Evolutionary conservation across 2,113 vertebrate species (phyloP), one percentile per base, ranked within the genome.

Genomic region (Lophius piscatorius): DNA sequence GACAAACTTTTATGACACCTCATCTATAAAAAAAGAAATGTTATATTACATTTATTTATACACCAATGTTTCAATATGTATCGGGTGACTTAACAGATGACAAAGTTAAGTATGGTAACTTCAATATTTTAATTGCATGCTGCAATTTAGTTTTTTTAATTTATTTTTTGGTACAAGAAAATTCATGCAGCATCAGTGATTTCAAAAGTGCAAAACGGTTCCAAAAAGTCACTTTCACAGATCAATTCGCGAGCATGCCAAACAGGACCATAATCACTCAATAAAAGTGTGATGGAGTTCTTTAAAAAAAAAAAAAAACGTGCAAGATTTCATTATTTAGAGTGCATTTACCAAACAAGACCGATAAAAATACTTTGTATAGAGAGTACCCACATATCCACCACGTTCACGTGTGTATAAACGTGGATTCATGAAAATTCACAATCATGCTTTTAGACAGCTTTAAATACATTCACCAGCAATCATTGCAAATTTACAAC

Each of bases 171-270:
- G 72, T 91, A 91, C 90, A 90, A 91, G 18, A 92, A 82, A 87
- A 65, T 75, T 76, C 90, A 91, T 93, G 90, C 90, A 87, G 87
- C 88, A 88, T 92, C 40, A 61, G 67, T 81, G 54, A 34, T 77
- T 85, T 84, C 55, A 74, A 83, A 90, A 91, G 91, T 91, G 87
- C 87, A 88, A 87, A 90, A 91, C 83, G 26, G 74, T 28, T 83
- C 76, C 67, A 87, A 77, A 74, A 24, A 69, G 80, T 80, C 83
- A 83, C 78, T 58, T 65, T 45, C 41, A 86, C 80, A 86, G 64
- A 80, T 76, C 61, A 81, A 70, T 74, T 56, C 81, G 68, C 74
- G 61, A 79, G 78, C 87, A 89, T 91, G 85, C 88, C 82, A 82
- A 80, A 70, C 58, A 59, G 61, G 57, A 81, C 46, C 57, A 74